Evolutionary conservation across 2,113 vertebrate genomes (phyloP), one percentile per base, ranked within the genome.

Genomic region (Peucedramus taeniatus): DNA sequence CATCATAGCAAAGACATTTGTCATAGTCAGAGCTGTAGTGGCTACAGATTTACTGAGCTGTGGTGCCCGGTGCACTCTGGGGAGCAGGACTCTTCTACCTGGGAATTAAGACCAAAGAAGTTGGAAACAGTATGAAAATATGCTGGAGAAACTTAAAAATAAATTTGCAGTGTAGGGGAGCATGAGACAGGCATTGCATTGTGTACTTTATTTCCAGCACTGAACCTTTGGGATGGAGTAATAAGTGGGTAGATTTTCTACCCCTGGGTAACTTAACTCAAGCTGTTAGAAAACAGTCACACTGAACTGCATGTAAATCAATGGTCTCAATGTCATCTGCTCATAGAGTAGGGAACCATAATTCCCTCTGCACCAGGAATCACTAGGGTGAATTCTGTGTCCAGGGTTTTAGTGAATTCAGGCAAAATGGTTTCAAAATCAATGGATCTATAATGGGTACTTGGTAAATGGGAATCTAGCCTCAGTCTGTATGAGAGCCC

Each of bases 1-100:
- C 2, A 4, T 94, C 65, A 76, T 64, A 87, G 89, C 72, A 88
- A 84, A 96, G 82, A 77, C 49, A 63, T 87, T 93, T 92, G 68
- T 94, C 79, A 57, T 77, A 84, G 87, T 92, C 61, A 77, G 39
- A 45, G 82, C 57, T 83, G 37, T 80, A 84, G 72, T 71, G 57
- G 61, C 68, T 85, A 66, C 94, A 94, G 85, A 71, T 94, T 92
- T 96, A 93, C 87, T 84, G 90, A 92, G 70, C 87, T 95, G 65
- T 92, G 89, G 66, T 92, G 81, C 40, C 21, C 0, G 0, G 60
- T 3, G 26, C 33, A 39, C 78, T 86, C 39, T 65, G 57, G 53
- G 50, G n/a, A 93, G 61, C 66, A 26, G 14, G 69, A 59, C 45
- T 66, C 53, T 88, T 61, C 88, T 94, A 44, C 49, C 56, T 93